phyloP scores from a whole-genome alignment of 92 coral and sea anemone species.

The Porites rus region DNA sequence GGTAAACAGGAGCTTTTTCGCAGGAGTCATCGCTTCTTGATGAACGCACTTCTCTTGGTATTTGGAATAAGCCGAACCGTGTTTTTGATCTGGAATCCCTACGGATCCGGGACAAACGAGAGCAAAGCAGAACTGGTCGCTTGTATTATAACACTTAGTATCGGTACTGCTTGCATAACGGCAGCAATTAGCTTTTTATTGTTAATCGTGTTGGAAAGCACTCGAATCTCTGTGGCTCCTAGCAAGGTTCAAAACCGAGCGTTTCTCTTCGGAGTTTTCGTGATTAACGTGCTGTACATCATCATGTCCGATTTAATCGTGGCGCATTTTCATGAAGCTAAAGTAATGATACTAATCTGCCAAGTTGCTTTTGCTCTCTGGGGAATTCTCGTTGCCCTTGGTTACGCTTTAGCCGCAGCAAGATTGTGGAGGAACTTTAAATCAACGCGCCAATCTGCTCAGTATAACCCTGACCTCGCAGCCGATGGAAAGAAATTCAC shows the following conservation, averaged over 20 bases:
- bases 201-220: conserved; percentile 70
- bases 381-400: conserved; percentile 75
- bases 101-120: conserved; percentile 41
- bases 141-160: conserved; percentile 53
- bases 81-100: conserved; percentile 69
- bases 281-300: conserved; percentile 59
- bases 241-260: conserved; percentile 52
- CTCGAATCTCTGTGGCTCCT: conserved; percentile 66
- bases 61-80: conserved; percentile 60
- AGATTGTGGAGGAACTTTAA: conserved; percentile 71
- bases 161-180: conserved; percentile 76
- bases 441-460: conserved; percentile 47
- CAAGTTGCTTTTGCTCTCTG: conserved; percentile 75
- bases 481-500: conserved; percentile 55
- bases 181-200: conserved; percentile 77
- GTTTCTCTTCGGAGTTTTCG: conserved; percentile 56
- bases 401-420: conserved; percentile 57
- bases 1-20: conserved; percentile 12
- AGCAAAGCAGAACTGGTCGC: conserved; percentile 32
- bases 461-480: conserved; percentile 32
- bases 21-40: conserved; percentile 52
- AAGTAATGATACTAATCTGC: conserved; percentile 67
- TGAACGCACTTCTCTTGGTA: conserved; percentile 60
- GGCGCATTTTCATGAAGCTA: conserved; percentile 48
- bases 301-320: conserved; percentile 71